These are phyloP conservation scores for Potorous gilbertii DNA, from an alignment of 2,797 vertebrate species.

Conservation along the genomic window DNA sequence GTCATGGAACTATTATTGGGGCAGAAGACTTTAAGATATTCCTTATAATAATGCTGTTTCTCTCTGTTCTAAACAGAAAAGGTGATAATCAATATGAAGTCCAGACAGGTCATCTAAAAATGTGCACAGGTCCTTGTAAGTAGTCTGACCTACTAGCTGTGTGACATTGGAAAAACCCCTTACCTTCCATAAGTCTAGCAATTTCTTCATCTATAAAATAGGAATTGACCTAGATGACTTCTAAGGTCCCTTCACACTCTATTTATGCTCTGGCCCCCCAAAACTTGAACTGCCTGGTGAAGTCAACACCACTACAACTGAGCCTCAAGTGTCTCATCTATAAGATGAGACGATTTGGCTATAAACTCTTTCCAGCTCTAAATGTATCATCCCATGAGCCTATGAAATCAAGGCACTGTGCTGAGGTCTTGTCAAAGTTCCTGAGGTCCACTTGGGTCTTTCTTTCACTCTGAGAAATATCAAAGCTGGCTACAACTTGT, in stretches of 20 bases:
- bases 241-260: not conserved
- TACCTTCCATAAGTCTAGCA: not conserved
- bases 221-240: not conserved
- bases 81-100: not conserved
- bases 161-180: not conserved
- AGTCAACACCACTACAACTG: not conserved
- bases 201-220: not conserved
- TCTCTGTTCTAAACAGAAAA: not conserved
- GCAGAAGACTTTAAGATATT: not conserved
- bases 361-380: not conserved
- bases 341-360: not conserved
- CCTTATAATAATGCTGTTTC: not conserved
- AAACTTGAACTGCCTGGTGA: not conserved
- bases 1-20: not conserved
- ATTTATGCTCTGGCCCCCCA: not conserved
- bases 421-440: not conserved
- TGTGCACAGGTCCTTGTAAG: not conserved
- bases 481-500: not conserved
- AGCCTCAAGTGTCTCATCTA: not conserved
- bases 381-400: not conserved
- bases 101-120: not conserved
- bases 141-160: not conserved
- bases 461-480: not conserved
- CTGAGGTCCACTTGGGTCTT: not conserved
- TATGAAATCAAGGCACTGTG: not conserved